phyloP scores from a whole-genome alignment of 1,140 invertebrate genomes.

The Capitella teleta region DNA sequence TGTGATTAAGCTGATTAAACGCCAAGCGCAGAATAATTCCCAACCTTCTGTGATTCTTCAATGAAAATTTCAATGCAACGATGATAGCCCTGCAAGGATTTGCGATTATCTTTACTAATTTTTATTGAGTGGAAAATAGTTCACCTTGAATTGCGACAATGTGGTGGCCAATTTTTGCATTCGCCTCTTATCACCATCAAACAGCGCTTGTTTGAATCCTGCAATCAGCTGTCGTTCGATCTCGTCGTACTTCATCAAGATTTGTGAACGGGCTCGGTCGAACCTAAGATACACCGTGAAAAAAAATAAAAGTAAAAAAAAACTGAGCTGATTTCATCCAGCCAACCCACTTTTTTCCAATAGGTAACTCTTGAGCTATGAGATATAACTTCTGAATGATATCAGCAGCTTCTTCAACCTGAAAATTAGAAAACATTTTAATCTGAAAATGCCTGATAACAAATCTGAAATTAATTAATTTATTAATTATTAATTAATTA shows the following conservation, averaged over 20 bases:
- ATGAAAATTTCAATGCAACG: constrained; percentile 95
- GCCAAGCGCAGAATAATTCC: too few relatives aligned
- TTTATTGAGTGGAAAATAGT: constrained; percentile 2
- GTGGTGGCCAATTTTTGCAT: constrained; percentile 91
- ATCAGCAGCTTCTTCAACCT: constrained; percentile 93
- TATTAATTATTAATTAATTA: constrained; percentile 5
- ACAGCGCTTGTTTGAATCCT: constrained; percentile 80
- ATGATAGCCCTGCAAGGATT: constrained; percentile 60
- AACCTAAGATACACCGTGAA: background rate
- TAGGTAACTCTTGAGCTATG: constrained; percentile 79
- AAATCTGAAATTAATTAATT: constrained; percentile 3
- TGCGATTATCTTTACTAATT: background rate
- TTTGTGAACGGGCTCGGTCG: too few relatives aligned
- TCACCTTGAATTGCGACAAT: constrained; percentile 78
- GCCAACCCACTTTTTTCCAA: constrained; percentile 32
- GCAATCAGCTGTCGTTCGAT: constrained; percentile 87
- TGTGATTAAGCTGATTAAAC: too few relatives aligned
- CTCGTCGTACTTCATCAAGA: constrained; percentile 93
- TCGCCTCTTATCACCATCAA: constrained; percentile 64
- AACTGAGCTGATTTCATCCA: background rate
- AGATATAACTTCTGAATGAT: constrained; percentile 93
- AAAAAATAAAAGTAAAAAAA: background rate
- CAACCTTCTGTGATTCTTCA: constrained; percentile 85
- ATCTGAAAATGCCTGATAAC: too few relatives aligned
- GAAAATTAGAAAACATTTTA: too few relatives aligned